phyloP scores from a whole-genome alignment of 2,797 vertebrate species.

The Tragopan temminckii region DNA sequence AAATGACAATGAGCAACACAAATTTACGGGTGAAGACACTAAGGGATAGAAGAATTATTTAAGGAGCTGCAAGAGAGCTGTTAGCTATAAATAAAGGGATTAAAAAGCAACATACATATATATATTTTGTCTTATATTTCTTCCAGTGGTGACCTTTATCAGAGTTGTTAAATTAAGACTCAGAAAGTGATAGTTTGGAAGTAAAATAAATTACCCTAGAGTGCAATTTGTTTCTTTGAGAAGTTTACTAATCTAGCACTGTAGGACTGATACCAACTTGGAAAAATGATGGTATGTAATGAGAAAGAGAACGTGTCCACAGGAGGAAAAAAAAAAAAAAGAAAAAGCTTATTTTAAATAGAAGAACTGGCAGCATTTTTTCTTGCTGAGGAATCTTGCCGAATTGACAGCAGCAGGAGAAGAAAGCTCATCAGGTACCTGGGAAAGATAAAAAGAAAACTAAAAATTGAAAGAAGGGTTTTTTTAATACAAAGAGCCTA shows the following conservation, averaged over 20 bases:
- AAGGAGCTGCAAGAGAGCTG: background rate
- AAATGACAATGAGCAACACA: background rate
- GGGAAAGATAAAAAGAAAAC: background rate
- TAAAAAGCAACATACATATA: background rate
- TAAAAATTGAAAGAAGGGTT: background rate
- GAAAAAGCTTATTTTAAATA: background rate
- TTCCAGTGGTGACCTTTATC: background rate
- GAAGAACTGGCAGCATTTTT: background rate
- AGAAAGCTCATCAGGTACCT: background rate
- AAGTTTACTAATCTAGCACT: background rate
- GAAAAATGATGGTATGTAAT: background rate
- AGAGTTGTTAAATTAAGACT: background rate
- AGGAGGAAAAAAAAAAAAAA: background rate
- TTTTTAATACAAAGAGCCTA: background rate
- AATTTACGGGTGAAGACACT: background rate
- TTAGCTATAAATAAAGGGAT: background rate
- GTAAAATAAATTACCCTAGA: background rate
- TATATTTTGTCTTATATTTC: slow-evolving; percentile 9
- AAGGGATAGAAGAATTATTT: background rate
- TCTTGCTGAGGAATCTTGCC: background rate
- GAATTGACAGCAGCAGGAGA: background rate
- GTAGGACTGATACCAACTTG: background rate
- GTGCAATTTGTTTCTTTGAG: background rate
- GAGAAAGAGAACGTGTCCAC: background rate
- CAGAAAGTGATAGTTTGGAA: background rate